Evolutionary conservation across 2,797 vertebrate genomes (phyloP).

Genomic region (Rhinogobio ventralis): DNA sequence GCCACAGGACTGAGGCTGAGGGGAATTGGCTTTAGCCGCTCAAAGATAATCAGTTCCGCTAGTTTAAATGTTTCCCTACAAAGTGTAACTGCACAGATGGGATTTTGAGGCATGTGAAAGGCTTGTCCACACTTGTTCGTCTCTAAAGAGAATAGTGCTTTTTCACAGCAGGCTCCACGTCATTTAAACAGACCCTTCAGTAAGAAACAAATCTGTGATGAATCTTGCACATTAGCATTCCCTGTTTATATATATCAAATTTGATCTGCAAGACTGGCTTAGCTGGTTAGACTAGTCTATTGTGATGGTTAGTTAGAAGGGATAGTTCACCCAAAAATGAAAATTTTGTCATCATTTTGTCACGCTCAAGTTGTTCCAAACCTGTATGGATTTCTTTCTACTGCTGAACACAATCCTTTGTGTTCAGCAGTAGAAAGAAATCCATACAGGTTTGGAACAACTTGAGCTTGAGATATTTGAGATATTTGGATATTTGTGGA

Average conservation of each 20-base stretch:
- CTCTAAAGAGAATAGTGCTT: slow-evolving; percentile 48
- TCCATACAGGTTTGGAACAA: too few species aligned
- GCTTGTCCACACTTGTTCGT: slow-evolving; percentile 51
- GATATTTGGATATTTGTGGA: neutral
- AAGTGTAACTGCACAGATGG: slow-evolving; percentile 49
- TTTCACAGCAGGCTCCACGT: slow-evolving; percentile 57
- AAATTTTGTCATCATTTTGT: too few species aligned
- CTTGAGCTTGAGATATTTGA: too few species aligned
- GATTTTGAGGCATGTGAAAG: slow-evolving; percentile 51
- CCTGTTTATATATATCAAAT: neutral
- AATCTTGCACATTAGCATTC: slow-evolving; percentile 51
- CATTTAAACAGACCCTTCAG: slow-evolving; percentile 50
- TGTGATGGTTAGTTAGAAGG: neutral
- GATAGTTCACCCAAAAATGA: too few species aligned
- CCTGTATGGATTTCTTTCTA: too few species aligned
- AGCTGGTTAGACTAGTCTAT: neutral
- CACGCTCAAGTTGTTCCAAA: too few species aligned
- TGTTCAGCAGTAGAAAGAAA: too few species aligned
- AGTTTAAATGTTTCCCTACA: slow-evolving; percentile 47
- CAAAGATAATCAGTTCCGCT: slow-evolving; percentile 52
- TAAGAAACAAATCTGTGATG: slow-evolving; percentile 46
- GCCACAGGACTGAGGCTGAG: slow-evolving; percentile 45
- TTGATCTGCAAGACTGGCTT: neutral
- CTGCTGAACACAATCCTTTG: too few species aligned
- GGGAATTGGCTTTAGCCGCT: slow-evolving; percentile 45